Percentiles rank a stretch among this genome's conserved stretches.
Evolutionary conservation across 2,797 vertebrate species (phyloP).

Genomic region (Chelmon rostratus): DNA sequence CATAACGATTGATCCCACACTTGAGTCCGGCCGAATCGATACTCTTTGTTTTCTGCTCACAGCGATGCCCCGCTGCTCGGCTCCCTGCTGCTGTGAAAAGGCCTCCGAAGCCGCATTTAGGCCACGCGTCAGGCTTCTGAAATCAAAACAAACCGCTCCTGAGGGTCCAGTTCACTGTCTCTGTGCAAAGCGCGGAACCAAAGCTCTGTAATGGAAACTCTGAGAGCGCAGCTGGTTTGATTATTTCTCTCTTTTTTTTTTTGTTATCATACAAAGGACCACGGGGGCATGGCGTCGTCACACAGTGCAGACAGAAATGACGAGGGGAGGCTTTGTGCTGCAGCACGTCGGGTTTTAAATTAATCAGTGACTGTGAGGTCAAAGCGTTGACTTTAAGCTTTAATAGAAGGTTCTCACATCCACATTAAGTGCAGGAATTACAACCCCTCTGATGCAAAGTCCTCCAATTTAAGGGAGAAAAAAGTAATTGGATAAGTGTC

Average conservation of each 20-base stretch:
- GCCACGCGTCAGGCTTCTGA: slow-evolving; percentile 29
- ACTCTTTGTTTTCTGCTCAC: slow-evolving; percentile 66
- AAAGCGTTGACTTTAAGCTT: neutral
- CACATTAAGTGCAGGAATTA: neutral
- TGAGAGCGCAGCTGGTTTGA: slow-evolving; percentile 16
- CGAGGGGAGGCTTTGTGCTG: neutral
- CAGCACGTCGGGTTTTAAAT: neutral
- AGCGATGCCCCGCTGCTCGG: slow-evolving; percentile 28
- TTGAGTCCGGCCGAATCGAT: slow-evolving; percentile 62
- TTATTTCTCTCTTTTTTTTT: neutral
- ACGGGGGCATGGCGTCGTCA: neutral
- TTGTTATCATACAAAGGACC: neutral
- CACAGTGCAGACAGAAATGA: neutral
- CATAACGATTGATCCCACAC: slow-evolving; percentile 59
- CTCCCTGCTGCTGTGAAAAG: slow-evolving; percentile 38
- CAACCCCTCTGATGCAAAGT: neutral
- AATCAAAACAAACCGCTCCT: slow-evolving; percentile 44
- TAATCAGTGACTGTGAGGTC: neutral
- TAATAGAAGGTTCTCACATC: neutral
- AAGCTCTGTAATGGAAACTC: neutral
- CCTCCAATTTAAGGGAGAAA: neutral
- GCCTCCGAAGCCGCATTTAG: slow-evolving; percentile 43
- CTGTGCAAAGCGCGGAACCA: slow-evolving; percentile 1
- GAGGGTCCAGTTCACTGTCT: slow-evolving; percentile 18
- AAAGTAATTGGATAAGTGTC: neutral